Percentiles rank a stretch among this genome's conserved stretches.
Evolutionary conservation across 2,888 invertebrate species (phyloP).

Genomic region (Patella caerulea): DNA sequence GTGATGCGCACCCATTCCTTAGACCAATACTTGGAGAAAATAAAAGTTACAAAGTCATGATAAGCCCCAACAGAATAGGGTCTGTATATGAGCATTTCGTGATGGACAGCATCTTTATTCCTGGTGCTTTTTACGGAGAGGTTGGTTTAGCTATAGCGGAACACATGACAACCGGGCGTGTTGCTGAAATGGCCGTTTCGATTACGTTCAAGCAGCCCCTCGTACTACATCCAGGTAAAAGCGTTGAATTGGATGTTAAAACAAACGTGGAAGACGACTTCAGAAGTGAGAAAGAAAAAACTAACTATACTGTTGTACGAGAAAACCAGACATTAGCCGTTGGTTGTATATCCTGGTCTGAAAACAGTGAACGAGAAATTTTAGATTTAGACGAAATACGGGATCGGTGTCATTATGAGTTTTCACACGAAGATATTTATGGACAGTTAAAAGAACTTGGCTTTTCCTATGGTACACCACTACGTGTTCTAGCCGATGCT

Average conservation of each 20-base stretch:
- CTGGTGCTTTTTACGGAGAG: conserved; percentile 44
- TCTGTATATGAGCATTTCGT: conserved; percentile 45
- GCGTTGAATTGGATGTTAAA: too few relatives aligned
- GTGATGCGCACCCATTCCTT: conserved; percentile 10
- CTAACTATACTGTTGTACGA: conserved; percentile 10
- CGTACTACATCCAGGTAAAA: too few relatives aligned
- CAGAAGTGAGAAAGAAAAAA: too few relatives aligned
- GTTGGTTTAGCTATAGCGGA: conserved; percentile 33
- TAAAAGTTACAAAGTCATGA: conserved; percentile 15
- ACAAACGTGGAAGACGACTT: too few relatives aligned
- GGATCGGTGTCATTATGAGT: conserved; percentile 16
- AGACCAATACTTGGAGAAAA: conserved; percentile 21
- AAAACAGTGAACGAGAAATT: background rate
- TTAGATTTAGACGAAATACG: conserved; percentile 25
- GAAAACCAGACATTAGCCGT: conserved; percentile 19
- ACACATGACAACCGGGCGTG: too few relatives aligned
- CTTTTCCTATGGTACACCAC: conserved; percentile 20
- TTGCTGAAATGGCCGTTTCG: too few relatives aligned
- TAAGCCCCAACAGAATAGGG: conserved; percentile 36
- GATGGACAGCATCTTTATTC: conserved; percentile 32
- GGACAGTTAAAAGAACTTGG: conserved; percentile 11
- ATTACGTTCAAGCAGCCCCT: too few relatives aligned
- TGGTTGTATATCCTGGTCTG: conserved; percentile 19
- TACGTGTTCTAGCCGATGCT: conserved; percentile 17
- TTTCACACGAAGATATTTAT: conserved; percentile 16